Evolutionary conservation across 2,797 vertebrate genomes (phyloP).

Genomic region (Scyliorhinus canicula): DNA sequence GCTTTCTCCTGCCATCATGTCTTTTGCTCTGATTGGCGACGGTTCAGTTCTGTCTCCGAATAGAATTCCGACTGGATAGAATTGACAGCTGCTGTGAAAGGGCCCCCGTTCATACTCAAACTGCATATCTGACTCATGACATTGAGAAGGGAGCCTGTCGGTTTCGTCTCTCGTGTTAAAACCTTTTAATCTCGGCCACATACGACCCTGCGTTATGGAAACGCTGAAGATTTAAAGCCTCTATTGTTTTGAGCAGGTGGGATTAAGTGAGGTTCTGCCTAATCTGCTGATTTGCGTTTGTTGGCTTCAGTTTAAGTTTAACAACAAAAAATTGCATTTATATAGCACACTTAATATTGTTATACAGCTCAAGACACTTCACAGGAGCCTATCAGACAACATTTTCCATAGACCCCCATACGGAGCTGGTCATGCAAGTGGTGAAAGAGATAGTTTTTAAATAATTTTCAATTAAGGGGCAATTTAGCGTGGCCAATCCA

Average conservation of each 20-base stretch:
- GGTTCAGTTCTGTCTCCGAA: not conserved
- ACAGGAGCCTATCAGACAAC: not conserved
- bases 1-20: not conserved
- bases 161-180: not conserved
- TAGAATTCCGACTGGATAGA: not conserved
- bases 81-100: not conserved
- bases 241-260: not conserved
- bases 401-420: not conserved
- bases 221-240: not conserved
- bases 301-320: not conserved
- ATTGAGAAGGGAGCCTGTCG: not conserved
- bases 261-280: not conserved
- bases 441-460: not conserved
- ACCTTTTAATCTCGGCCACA: not conserved
- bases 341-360: not conserved
- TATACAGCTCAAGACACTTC: not conserved
- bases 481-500: no score
- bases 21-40: not conserved
- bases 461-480: no score
- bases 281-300: not conserved
- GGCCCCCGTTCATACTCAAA: not conserved
- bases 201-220: not conserved
- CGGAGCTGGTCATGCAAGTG: not conserved
- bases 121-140: not conserved
- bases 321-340: not conserved